Conservation (phyloP, 2,888 invertebrate genomes). For the Branchellion lobata region DNA sequence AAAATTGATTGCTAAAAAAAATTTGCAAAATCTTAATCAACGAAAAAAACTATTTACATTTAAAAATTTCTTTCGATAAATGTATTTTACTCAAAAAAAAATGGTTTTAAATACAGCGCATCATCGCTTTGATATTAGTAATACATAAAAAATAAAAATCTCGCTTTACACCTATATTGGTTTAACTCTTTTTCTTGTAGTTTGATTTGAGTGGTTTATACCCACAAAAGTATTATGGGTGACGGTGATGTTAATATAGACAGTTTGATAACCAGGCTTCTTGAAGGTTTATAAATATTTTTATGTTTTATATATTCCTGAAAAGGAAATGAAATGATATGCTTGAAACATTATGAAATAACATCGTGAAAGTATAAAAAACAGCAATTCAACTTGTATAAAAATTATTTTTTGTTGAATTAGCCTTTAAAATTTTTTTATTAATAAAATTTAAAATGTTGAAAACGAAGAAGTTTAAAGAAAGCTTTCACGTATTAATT, state of each 20-base stretch:
- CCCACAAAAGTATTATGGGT: constrained; percentile 47
- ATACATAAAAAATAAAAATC: background rate
- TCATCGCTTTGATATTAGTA: background rate
- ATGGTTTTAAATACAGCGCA: too few relatives aligned
- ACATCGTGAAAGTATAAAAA: too few relatives aligned
- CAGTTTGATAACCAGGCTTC: constrained; percentile 51
- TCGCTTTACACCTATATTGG: background rate
- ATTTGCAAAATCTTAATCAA: too few relatives aligned
- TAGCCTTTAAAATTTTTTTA: background rate
- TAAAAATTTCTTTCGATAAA: too few relatives aligned
- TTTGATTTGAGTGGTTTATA: background rate
- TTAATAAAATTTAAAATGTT: constrained; percentile 17
- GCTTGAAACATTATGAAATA: background rate
- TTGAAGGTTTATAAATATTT: constrained; percentile 50
- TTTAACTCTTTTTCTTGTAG: background rate
- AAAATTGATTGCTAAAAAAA: too few relatives aligned
- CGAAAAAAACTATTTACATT: too few relatives aligned
- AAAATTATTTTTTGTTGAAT: constrained; percentile 12
- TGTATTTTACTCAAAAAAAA: too few relatives aligned
- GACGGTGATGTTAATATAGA: constrained; percentile 53
- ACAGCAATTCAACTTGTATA: too few relatives aligned
- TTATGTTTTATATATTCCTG: background rate
- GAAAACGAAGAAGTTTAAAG: background rate
- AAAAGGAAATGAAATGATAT: background rate
- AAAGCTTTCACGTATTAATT: too few relatives aligned